Evolutionary conservation across 1,140 invertebrate genomes (phyloP), one percentile per base, ranked within the genome.

Genomic region (Micrasema minimum): DNA sequence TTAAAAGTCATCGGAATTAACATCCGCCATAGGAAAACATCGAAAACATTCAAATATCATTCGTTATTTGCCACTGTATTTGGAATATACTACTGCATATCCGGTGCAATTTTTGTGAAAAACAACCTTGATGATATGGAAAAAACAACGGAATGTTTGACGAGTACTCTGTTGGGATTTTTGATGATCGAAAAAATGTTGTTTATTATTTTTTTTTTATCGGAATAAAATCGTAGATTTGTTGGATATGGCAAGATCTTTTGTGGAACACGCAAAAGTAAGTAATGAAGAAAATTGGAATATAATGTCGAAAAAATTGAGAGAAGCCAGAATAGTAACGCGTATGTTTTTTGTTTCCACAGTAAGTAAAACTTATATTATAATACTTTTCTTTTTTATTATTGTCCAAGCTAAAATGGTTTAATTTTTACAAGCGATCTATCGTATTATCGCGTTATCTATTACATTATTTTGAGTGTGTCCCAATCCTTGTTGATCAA

Each of bases 61-160:
- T n/a, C n/a, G n/a, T n/a, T n/a, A n/a, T n/a, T n/a, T n/a, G n/a
- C n/a, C n/a, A n/a, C n/a, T n/a, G n/a, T n/a, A n/a, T n/a, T n/a
- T n/a, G n/a, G n/a, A n/a, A n/a, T n/a, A n/a, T n/a, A n/a, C n/a
- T n/a, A n/a, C n/a, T n/a, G n/a, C n/a, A n/a, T n/a, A n/a, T n/a
- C n/a, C n/a, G n/a, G n/a, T n/a, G n/a, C n/a, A n/a, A n/a, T n/a
- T n/a, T 66, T 38, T 12, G 53, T 66, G 1, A 38, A 12, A 7
- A 48, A 38, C 1, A 66, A 66, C 18, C 4, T 66, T 0, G 20
- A 38, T 37, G 46, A 66, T 9, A 12, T 66, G 10, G 2, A 23
- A 2, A 51, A 51, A 26, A 35, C 31, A n/a, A 66, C 22, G 0
- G 46, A 66, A 37, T 66, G 64, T 22, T 26, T 66, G 18, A 53